A percentile compares a stretch with the other conserved stretches of the same genome.
Conservation (phyloP, 2,888 invertebrate species). For the Acrobasis repandana region DNA sequence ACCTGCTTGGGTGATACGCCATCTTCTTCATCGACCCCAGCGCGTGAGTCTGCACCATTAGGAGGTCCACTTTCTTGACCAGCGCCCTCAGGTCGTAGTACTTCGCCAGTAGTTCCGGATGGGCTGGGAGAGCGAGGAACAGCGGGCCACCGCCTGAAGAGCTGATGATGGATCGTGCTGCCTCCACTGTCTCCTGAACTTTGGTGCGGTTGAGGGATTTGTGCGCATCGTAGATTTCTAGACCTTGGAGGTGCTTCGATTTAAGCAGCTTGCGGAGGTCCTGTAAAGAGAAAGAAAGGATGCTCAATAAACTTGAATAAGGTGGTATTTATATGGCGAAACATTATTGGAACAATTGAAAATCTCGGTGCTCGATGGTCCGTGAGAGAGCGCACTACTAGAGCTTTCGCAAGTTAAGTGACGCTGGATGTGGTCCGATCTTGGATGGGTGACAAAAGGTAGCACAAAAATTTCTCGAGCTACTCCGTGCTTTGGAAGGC, state of each 20-base stretch:
- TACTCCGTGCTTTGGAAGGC: no score
- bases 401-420: no score
- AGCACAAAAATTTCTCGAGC: no score
- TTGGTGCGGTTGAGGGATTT: conserved; percentile 77
- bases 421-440: no score
- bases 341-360: no score
- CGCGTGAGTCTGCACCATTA: conserved; percentile 87
- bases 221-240: conserved; percentile 82
- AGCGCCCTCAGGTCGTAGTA: conserved; percentile 86
- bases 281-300: conserved; percentile 59
- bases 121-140: conserved; percentile 84
- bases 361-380: no score
- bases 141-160: conserved; percentile 78
- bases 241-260: conserved; percentile 81
- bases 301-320: neutral
- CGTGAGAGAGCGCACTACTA: no score
- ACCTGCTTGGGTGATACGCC: conserved; percentile 88
- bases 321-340: no score
- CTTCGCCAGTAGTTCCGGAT: conserved; percentile 86
- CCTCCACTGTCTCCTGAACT: conserved; percentile 71
- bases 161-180: conserved; percentile 69
- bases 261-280: conserved; percentile 79
- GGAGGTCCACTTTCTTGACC: conserved; percentile 85
- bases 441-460: no score
- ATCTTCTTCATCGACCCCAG: conserved; percentile 85